phyloP scores from a whole-genome alignment of 1,140 invertebrate species.

The Pseudomyrmex flavicornis region DNA sequence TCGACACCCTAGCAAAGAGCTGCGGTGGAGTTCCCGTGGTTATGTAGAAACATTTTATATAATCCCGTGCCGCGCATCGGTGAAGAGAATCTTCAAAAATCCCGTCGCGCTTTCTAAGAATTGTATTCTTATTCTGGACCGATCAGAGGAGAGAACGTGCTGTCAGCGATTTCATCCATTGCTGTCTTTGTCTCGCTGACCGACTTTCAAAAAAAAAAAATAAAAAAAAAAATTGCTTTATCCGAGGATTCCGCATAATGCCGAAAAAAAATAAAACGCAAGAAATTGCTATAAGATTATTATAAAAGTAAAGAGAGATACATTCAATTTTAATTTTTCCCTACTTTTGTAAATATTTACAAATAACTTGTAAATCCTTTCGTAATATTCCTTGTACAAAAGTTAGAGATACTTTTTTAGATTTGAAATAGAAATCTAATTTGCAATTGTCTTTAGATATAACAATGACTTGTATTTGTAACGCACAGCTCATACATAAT shows the following conservation, averaged over 20 bases:
- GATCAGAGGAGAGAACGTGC: constrained; percentile 7
- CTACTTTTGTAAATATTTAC: too few relatives aligned
- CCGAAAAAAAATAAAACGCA: neutral
- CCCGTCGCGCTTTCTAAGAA: constrained; percentile 34
- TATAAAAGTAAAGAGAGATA: too few relatives aligned
- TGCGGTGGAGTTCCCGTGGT: constrained; percentile 61
- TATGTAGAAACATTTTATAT: constrained; percentile 71
- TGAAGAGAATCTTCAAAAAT: constrained; percentile 67
- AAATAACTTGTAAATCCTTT: neutral
- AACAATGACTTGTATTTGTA: neutral
- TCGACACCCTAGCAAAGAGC: constrained; percentile 25
- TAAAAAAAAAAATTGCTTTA: constrained; percentile 7
- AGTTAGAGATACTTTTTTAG: too few relatives aligned
- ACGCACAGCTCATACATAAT: neutral
- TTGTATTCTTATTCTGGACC: constrained; percentile 50
- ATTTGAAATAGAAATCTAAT: neutral
- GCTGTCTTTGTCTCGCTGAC: neutral
- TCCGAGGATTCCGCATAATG: neutral
- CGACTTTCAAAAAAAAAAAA: constrained; percentile 16
- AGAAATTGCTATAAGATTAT: neutral
- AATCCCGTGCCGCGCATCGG: constrained; percentile 48
- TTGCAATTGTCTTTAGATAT: neutral
- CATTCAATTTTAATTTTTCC: too few relatives aligned
- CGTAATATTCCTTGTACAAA: too few relatives aligned
- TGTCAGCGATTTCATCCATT: constrained; percentile 36